phyloP scores from a whole-genome alignment of 2,113 vertebrate species.

The Sigmodon hispidus region DNA sequence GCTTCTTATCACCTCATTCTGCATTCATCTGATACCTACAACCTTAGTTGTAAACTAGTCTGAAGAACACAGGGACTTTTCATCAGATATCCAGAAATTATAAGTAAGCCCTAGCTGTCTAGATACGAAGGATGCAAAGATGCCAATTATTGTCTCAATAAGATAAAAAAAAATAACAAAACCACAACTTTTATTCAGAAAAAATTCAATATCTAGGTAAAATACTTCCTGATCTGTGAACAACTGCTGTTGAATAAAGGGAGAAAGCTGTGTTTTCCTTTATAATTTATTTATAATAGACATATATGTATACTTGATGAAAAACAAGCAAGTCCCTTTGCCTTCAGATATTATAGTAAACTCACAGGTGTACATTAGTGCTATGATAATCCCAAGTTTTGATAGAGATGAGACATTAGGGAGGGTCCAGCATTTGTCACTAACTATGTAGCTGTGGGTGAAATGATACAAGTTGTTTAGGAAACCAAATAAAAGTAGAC shows the following conservation, averaged over 20 bases:
- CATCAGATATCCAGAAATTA: background rate
- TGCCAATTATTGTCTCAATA: background rate
- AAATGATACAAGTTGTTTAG: background rate
- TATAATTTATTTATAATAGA: background rate
- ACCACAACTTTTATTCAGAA: background rate
- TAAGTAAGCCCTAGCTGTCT: background rate
- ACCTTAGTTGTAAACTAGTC: background rate
- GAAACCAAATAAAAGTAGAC: background rate
- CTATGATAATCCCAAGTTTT: background rate
- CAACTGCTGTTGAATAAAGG: background rate
- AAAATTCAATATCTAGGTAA: background rate
- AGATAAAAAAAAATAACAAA: background rate
- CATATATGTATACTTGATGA: background rate
- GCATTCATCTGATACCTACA: background rate
- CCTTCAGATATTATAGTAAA: background rate
- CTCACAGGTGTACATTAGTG: background rate
- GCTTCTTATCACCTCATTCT: background rate
- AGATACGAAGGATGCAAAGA: background rate
- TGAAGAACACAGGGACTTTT: background rate
- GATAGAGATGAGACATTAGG: background rate
- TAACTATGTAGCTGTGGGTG: background rate
- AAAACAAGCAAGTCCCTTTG: background rate
- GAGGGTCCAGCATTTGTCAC: background rate
- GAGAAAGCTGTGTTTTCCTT: constrained; percentile 13
- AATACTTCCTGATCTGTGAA: background rate